A percentile compares a stretch with the other conserved stretches of the same genome.
These are phyloP conservation scores for Toxotes jaculatrix DNA, from an alignment of 2,113 vertebrate species.

Conservation along the genomic window DNA sequence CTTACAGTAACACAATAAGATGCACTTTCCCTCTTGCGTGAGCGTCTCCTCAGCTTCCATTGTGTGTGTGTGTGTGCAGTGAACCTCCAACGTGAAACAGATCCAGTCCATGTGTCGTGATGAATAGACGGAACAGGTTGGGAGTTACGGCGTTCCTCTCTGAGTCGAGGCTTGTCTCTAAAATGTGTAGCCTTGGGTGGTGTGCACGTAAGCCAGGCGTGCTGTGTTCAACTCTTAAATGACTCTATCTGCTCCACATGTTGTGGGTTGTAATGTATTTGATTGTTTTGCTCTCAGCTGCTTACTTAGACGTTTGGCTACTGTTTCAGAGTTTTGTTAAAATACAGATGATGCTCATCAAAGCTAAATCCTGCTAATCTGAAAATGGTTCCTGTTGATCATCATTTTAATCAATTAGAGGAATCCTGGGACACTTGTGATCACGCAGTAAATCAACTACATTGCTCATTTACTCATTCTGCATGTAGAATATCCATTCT, in stretches of 20 bases:
- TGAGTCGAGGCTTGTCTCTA: constrained; percentile 74
- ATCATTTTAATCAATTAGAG: too few species aligned
- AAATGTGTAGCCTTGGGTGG: constrained; percentile 70
- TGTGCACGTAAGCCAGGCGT: constrained; percentile 43
- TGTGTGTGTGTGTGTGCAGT: neutral
- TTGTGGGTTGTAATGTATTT: neutral
- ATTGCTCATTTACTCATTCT: too few species aligned
- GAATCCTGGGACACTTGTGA: too few species aligned
- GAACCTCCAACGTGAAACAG: constrained; percentile 18
- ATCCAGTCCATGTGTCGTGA: constrained; percentile 33
- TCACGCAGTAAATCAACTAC: too few species aligned
- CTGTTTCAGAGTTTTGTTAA: neutral
- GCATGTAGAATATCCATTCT: too few species aligned
- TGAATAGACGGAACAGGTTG: constrained; percentile 44
- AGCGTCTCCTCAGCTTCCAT: constrained; percentile 1
- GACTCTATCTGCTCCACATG: neutral
- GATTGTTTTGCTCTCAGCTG: neutral
- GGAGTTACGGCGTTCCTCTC: constrained; percentile 54
- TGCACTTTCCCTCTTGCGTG: constrained; percentile 1
- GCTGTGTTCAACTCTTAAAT: constrained; percentile 34
- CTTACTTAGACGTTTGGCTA: neutral
- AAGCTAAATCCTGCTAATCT: too few species aligned
- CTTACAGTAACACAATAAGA: constrained; percentile 24
- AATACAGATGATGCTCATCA: neutral
- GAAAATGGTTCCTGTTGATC: too few species aligned